Base-by-base conservation (phyloP, 2,797 vertebrate species). In the Anguilla obscura region DNA sequence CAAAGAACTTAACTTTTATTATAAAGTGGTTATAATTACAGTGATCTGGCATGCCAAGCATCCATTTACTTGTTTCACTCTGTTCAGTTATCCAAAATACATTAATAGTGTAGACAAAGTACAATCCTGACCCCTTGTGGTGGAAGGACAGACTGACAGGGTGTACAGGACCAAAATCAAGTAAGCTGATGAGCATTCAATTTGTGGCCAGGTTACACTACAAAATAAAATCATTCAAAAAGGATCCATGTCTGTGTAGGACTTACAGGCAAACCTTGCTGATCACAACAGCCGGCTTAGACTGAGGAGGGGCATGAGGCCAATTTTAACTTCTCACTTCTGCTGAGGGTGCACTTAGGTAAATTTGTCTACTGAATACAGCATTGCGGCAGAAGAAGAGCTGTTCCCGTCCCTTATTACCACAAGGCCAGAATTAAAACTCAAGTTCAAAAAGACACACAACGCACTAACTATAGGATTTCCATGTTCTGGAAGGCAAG, bases 111-210 rank as follows among this genome's bases (percentile, higher is more conserved):
- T 14, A 52, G 21, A 27, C 80, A 27, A 36, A 60, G 56, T 83
- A 54, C 4, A 76, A 84, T 10, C 63, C 79, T 88, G 87, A 83
- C 87, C 52, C 40, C 89, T 86, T 56, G 85, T 86, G 87, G 87
- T 84, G 54, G 36, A 86, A 21, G 27, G 24, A 48, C n/a, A 30
- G n/a, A 84, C 83, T 84, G 24, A 33, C 83, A 18, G 1, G 27
- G 60, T 33, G 12, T 79, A 50, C 54, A 9, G 52, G 18, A 84
- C 27, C 12, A 63, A 87, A 50, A 66, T 21, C 76, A 33, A 87
- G 40, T 54, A 10, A 50, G 36, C 33, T 87, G 56, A 1, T 6
- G 5, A 74, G n/a, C 10, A 48, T 27, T 27, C 36, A 79, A 83
- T 66, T 87, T 45, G 30, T 30, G 36, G 36, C 50, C 76, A 82